Evolutionary conservation across 2,113 vertebrate species (phyloP).

Genomic region (Heteronetta atricapilla): DNA sequence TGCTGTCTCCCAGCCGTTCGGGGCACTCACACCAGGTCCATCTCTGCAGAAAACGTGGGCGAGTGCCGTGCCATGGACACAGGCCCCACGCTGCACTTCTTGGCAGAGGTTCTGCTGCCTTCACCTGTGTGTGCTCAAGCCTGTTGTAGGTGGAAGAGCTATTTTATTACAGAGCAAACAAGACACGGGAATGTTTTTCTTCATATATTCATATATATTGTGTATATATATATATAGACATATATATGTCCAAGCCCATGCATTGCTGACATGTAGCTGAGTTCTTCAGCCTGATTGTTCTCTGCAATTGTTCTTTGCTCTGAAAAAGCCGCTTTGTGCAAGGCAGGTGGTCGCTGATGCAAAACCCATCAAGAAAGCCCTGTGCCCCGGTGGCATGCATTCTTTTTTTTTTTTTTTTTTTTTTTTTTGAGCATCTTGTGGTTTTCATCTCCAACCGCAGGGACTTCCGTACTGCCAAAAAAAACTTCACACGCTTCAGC

Average conservation of each 20-base stretch:
- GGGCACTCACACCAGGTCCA: background rate
- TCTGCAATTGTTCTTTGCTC: background rate
- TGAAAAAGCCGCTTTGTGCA: background rate
- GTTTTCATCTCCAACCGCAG: conserved; percentile 51
- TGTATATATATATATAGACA: too few relatives aligned
- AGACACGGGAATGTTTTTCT: background rate
- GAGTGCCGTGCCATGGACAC: background rate
- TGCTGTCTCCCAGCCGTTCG: accelerated
- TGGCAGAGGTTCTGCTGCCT: background rate
- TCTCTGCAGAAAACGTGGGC: accelerated
- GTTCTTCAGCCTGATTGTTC: background rate
- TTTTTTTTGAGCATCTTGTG: background rate
- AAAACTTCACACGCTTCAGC: background rate
- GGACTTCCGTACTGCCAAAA: conserved; percentile 38
- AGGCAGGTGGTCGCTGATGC: conserved; percentile 6
- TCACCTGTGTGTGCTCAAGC: accelerated
- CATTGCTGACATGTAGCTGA: background rate
- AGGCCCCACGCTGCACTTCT: background rate
- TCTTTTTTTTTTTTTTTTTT: background rate
- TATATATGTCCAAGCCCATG: background rate
- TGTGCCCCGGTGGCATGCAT: background rate
- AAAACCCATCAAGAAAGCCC: background rate
- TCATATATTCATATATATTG: accelerated
- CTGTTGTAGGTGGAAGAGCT: accelerated
- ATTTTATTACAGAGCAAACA: background rate